Evolutionary conservation across 2,888 invertebrate species (phyloP), one percentile per base, ranked within the genome.

Genomic region (Oscheius onirici): DNA sequence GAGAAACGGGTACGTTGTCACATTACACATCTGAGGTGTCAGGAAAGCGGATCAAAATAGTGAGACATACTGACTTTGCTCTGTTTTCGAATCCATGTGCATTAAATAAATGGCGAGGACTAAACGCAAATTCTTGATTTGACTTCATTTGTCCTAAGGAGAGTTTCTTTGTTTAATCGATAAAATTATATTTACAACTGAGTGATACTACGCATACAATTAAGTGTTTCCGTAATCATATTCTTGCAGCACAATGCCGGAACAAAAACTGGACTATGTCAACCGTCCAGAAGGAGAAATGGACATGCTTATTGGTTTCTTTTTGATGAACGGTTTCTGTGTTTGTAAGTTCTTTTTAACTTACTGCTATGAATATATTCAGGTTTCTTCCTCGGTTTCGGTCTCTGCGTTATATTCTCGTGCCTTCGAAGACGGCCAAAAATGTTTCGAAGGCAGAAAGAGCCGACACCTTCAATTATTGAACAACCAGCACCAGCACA

Each of bases 221-320:
- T n/a, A n/a, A n/a, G n/a, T n/a, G n/a, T n/a, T n/a, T n/a, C n/a
- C n/a, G n/a, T n/a, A n/a, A n/a, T n/a, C n/a, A n/a, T n/a, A 44
- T 34, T 34, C 34, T 68, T 69, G 24, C 58, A 69, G 69, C 22
- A 58, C 69, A 22, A 69, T 69, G 69, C 69, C 69, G 15, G 69
- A 69, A 20, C 69, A 69, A 22, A 54, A 34, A 41, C 26, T 58
- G 22, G 41, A 51, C 60, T 79, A 77, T 71, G 70, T 75, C 0
- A 79, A 77, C 54, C 73, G 75, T 10, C 79, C 79, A 0, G 76
- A 76, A 41, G 81, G 84, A 24, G 86, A 86, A 68, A 71, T 86
- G 80, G 85, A 84, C 58, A 86, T 86, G 86, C 78, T 86, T 60
- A 76, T 85, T 26, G 86, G 80, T 15, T 86, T 86, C 71, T 86